Conservation (phyloP, 2,113 vertebrate species). For the Empidonax traillii region DNA sequence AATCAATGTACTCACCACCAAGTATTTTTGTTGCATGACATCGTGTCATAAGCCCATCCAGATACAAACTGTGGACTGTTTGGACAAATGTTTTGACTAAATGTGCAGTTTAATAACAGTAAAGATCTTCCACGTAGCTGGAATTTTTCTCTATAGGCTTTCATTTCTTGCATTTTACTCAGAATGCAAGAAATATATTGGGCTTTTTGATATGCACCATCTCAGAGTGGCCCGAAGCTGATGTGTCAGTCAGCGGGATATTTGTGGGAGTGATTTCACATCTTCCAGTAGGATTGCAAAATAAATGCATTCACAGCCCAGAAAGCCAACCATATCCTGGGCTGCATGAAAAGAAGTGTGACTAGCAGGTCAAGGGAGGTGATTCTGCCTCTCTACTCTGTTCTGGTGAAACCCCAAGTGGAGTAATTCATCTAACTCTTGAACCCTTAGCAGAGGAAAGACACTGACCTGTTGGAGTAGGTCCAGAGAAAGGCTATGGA, state of each 20-base stretch:
- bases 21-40: neutral
- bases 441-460: no score
- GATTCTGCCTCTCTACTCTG: neutral
- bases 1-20: neutral
- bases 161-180: conserved; percentile 2
- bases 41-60: neutral
- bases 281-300: neutral
- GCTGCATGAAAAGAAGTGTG: neutral
- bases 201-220: neutral
- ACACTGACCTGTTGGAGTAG: accelerated
- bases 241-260: neutral
- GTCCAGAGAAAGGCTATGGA: neutral
- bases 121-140: neutral
- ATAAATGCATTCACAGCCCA: neutral
- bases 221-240: neutral
- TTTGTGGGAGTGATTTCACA: neutral
- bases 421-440: neutral
- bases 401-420: neutral
- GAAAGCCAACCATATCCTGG: neutral
- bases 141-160: neutral
- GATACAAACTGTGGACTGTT: neutral
- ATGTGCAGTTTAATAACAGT: neutral
- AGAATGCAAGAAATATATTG: neutral
- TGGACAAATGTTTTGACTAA: conserved; percentile 39
- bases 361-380: neutral